Conservation (phyloP, 2,797 vertebrate species). For the Parauchenoglanis punctatus region DNA sequence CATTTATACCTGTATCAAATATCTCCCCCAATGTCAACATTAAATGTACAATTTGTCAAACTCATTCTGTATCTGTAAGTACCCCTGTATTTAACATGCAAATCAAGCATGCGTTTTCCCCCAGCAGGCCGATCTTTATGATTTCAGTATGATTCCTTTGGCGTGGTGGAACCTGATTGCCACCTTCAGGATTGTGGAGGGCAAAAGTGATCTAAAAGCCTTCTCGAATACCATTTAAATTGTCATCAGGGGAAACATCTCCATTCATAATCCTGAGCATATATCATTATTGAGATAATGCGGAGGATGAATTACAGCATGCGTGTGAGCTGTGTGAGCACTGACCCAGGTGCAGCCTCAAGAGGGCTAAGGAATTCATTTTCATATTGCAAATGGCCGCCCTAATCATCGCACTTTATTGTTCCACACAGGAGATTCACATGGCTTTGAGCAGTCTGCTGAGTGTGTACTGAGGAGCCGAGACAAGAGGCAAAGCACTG, state of each 20-base stretch:
- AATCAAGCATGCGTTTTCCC: background rate
- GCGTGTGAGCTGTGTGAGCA: conserved; percentile 63
- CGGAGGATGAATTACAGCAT: conserved; percentile 76
- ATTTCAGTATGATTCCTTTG: conserved; percentile 56
- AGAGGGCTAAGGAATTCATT: conserved; percentile 80
- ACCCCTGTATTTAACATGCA: background rate
- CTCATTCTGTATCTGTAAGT: background rate
- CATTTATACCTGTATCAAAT: background rate
- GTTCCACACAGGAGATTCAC: conserved; percentile 72
- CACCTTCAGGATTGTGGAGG: conserved; percentile 64
- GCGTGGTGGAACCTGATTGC: conserved; percentile 58
- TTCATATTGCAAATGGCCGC: conserved; percentile 75
- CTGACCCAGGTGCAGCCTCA: conserved; percentile 77
- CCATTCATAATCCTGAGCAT: conserved; percentile 75
- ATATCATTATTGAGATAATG: conserved; percentile 79
- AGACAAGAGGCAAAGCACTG: background rate
- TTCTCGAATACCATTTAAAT: conserved; percentile 77
- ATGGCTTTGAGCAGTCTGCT: conserved; percentile 52
- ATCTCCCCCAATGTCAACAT: background rate
- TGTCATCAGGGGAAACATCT: conserved; percentile 74
- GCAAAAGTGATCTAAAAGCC: conserved; percentile 69
- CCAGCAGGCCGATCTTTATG: conserved; percentile 41
- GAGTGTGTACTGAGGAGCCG: conserved; percentile 23
- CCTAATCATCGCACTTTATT: conserved; percentile 78
- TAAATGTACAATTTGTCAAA: background rate